Percentiles rank a stretch among this genome's conserved stretches.
Evolutionary conservation across 2,113 vertebrate species (phyloP).

Genomic region (Corythaeola cristata): DNA sequence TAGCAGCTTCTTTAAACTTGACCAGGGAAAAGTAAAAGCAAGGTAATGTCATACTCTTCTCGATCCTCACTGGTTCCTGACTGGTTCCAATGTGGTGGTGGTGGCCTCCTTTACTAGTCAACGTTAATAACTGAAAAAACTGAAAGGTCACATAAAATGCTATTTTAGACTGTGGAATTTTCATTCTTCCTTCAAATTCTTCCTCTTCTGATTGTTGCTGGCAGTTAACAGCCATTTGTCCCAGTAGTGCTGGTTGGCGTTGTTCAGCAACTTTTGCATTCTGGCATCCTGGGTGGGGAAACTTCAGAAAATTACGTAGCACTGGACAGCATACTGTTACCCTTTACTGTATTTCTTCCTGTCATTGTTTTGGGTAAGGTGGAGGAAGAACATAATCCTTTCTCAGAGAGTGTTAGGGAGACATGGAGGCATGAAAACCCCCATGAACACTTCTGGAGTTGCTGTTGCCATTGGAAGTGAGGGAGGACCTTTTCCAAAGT

Average conservation of each 20-base stretch:
- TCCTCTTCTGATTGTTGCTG: neutral
- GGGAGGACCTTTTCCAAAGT: neutral
- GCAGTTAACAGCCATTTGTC: neutral
- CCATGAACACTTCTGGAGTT: neutral
- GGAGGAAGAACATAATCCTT: neutral
- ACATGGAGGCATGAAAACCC: neutral
- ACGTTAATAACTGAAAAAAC: neutral
- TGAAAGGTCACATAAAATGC: neutral
- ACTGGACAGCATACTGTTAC: fast-evolving
- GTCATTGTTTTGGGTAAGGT: neutral
- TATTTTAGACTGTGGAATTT: neutral
- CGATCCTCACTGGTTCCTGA: neutral
- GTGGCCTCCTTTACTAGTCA: neutral
- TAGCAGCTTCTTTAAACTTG: neutral
- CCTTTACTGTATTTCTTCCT: neutral
- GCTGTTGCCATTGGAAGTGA: neutral
- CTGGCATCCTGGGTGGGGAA: neutral
- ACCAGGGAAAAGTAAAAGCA: neutral
- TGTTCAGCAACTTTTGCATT: neutral
- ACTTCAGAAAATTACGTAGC: neutral
- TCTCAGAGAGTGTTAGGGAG: neutral
- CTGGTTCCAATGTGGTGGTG: neutral
- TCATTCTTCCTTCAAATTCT: neutral
- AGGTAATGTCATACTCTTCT: neutral
- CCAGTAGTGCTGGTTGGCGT: neutral